A percentile compares a stretch with the other conserved stretches of the same genome.
These are phyloP conservation scores for Artibeus lituratus DNA, from an alignment of 2,797 vertebrate species.

Conservation along the genomic window DNA sequence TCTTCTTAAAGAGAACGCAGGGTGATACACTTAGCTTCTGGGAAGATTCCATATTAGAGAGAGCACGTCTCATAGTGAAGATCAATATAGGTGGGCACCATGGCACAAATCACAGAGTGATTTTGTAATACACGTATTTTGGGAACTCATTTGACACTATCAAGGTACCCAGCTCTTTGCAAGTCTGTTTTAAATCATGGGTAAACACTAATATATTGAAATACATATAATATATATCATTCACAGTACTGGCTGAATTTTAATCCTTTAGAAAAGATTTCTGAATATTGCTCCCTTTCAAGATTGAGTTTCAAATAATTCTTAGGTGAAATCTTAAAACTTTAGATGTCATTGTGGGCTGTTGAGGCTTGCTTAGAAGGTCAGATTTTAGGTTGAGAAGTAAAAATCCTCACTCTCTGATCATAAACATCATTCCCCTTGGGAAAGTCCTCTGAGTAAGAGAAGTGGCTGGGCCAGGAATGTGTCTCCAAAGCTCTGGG, in stretches of 20 bases:
- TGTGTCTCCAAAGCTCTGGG: not conserved
- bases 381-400: not conserved
- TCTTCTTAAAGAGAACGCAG: not conserved
- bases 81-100: not conserved
- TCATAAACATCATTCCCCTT: not conserved
- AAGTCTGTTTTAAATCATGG: not conserved
- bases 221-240: not conserved
- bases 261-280: constrained; percentile 21
- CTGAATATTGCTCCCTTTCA: constrained; percentile 18
- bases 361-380: not conserved
- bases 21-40: not conserved
- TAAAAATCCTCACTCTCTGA: not conserved
- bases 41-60: not conserved
- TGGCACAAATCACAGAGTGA: not conserved
- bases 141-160: not conserved
- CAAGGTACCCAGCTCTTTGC: not conserved
- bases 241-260: not conserved
- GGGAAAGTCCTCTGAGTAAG: not conserved
- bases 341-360: not conserved
- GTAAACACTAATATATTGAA: constrained; percentile 9
- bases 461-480: not conserved
- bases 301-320: constrained; percentile 27
- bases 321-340: constrained; percentile 21
- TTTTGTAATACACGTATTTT: not conserved
- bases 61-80: not conserved